These are phyloP conservation scores for Bovichtus variegatus DNA, from an alignment of 2,797 vertebrate species.

Conservation along the genomic window DNA sequence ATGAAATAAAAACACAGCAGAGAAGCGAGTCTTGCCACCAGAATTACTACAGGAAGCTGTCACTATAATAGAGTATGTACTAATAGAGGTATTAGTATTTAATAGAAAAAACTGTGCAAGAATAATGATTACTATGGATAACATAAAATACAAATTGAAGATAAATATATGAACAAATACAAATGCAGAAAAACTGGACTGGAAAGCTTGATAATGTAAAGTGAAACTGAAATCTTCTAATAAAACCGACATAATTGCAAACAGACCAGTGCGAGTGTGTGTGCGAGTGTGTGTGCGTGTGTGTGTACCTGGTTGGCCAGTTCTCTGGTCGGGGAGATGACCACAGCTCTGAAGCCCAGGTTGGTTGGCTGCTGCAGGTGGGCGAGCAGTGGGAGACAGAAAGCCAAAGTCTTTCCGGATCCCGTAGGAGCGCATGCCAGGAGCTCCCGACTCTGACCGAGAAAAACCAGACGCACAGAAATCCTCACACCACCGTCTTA, in stretches of 20 bases:
- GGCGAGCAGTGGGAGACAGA: conserved; percentile 92
- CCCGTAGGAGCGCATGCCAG: conserved; percentile 96
- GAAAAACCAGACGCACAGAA: not conserved
- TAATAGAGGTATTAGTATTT: no score
- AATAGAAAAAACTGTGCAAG: no score
- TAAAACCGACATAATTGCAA: not conserved
- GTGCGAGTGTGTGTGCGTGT: not conserved
- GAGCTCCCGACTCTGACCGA: conserved; percentile 89
- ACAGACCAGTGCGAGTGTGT: not conserved
- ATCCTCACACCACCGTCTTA: not conserved
- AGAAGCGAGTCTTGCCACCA: no score
- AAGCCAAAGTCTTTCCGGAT: conserved; percentile 96
- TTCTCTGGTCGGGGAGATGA: conserved; percentile 95
- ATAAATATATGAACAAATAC: no score
- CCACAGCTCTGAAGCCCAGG: conserved; percentile 93
- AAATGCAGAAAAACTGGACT: not conserved
- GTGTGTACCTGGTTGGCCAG: conserved; percentile 93
- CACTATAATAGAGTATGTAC: no score
- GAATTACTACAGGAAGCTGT: no score
- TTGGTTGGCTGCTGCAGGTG: conserved; percentile 93
- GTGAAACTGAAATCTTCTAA: not conserved
- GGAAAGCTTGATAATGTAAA: not conserved
- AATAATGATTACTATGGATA: no score
- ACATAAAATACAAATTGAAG: no score
- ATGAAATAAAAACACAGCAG: no score